phyloP scores from a whole-genome alignment of 2,113 vertebrate genomes.

The Hippoglossus stenolepis region DNA sequence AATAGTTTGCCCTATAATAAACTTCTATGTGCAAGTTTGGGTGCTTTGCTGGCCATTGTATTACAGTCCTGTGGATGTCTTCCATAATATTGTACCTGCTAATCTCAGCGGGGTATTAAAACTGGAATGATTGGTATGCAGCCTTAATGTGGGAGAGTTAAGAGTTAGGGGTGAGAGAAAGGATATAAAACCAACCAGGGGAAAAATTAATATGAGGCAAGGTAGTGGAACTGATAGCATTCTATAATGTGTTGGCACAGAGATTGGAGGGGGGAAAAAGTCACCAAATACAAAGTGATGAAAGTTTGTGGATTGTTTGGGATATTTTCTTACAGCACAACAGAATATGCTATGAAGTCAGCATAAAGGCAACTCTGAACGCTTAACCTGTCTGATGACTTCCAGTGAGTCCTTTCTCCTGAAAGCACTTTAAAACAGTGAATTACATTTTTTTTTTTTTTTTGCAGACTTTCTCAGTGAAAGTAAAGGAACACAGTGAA shows the following conservation, averaged over 20 bases:
- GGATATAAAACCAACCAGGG: conserved; percentile 82
- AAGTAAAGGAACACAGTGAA: conserved; percentile 39
- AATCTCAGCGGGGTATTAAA: conserved; percentile 78
- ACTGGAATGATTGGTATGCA: conserved; percentile 78
- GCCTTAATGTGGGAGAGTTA: conserved; percentile 76
- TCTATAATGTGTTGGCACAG: conserved; percentile 77
- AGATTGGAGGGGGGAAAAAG: conserved; percentile 63
- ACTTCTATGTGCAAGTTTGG: conserved; percentile 36
- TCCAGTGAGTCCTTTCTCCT: conserved; percentile 12
- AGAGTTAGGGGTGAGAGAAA: conserved; percentile 74
- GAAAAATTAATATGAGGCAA: conserved; percentile 83
- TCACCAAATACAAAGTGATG: conserved; percentile 67
- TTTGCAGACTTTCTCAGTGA: conserved; percentile 18
- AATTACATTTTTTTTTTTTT: conserved; percentile 4
- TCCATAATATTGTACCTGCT: conserved; percentile 76
- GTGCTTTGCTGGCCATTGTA: conserved; percentile 52
- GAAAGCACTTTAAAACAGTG: conserved; percentile 23
- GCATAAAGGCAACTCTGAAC: conserved; percentile 25
- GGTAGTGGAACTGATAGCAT: conserved; percentile 83
- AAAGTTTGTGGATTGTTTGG: conserved; percentile 63
- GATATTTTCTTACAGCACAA: conserved; percentile 44
- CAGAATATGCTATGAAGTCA: conserved; percentile 33
- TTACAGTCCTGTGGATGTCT: conserved; percentile 55
- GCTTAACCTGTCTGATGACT: conserved; percentile 19
- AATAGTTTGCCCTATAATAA: conserved; percentile 16